Percentiles rank a stretch among this genome's conserved stretches.
Conservation (phyloP, 2,113 vertebrate genomes). For the Cyprinus carpio region DNA sequence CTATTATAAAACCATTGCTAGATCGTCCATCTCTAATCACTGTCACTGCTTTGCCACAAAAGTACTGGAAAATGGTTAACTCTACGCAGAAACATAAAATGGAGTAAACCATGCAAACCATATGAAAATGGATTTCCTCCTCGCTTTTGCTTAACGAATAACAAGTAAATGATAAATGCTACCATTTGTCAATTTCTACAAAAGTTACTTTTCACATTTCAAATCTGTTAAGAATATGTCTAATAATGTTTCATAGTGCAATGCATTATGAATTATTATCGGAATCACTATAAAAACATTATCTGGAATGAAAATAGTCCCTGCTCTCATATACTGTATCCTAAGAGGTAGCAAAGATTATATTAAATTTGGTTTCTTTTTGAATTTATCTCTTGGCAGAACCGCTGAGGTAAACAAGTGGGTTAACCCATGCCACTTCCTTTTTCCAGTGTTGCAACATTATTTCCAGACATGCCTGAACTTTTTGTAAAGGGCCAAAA, state of each 20-base stretch:
- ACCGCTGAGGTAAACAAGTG: not conserved
- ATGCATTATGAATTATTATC: not conserved
- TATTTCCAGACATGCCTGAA: not conserved
- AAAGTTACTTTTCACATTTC: not conserved
- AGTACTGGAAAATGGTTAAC: not conserved
- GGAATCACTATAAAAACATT: not conserved
- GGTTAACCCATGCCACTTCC: not conserved
- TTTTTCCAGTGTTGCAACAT: not conserved
- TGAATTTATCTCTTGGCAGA: not conserved
- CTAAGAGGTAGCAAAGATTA: not conserved
- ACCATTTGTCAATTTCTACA: not conserved
- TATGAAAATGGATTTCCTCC: not conserved
- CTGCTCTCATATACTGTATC: not conserved
- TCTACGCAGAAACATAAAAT: not conserved
- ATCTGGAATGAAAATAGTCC: not conserved
- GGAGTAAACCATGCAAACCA: not conserved
- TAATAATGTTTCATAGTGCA: not conserved
- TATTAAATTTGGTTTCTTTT: not conserved
- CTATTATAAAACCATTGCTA: constrained; percentile 13
- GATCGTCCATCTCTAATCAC: constrained; percentile 19
- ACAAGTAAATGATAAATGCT: not conserved
- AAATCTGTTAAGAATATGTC: not conserved
- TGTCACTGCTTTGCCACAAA: not conserved
- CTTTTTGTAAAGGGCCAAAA: not conserved
- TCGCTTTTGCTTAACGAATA: not conserved